Evolutionary conservation across 1,140 invertebrate species (phyloP), one percentile per base, ranked within the genome.

Genomic region (Tribolium madens): DNA sequence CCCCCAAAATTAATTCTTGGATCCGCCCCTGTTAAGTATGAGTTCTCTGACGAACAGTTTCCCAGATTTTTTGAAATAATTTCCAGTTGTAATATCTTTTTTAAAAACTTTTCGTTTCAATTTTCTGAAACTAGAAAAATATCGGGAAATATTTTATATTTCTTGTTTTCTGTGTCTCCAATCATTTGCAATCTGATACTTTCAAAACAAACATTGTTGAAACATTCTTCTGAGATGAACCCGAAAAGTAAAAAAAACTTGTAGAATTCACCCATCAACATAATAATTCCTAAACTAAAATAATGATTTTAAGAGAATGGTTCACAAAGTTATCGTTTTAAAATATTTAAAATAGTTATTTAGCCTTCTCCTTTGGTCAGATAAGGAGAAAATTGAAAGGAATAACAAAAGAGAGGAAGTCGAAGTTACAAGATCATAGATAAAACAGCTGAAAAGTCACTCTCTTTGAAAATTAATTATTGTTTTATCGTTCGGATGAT

Each of bases 351-450:
- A 50, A 15, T 17, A 14, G 48, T 31, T 6, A 31, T 31, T 31
- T 6, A 31, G 6, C 26, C 26, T 31, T 31, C 6, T 31, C 26
- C 6, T 31, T 2, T 6, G n/a, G n/a, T 5, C 21, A 12, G 18
- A 57, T 57, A 21, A 21, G 3, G 3, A 14, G 14, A 57, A 18
- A 50, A 57, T 4, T 26, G 52, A 52, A 52, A 52, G 50, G n/a
- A n/a, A n/a, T 10, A 52, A 52, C 50, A 52, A 52, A 52, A 52
- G 50, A 57, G 52, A 57, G 52, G 52, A 57, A 57, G 52, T 57
- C 17, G 21, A 57, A 57, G 52, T 21, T 17, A 57, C 52, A 57
- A 18, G 52, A 57, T 57, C 17, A 1, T 12, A 57, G 52, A 57
- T 57, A 57, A 57, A 57, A 1, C 12, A 7, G 15, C 12, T 3